Evolutionary conservation across 1,140 invertebrate genomes (phyloP).

Genomic region (Ips nitidus): DNA sequence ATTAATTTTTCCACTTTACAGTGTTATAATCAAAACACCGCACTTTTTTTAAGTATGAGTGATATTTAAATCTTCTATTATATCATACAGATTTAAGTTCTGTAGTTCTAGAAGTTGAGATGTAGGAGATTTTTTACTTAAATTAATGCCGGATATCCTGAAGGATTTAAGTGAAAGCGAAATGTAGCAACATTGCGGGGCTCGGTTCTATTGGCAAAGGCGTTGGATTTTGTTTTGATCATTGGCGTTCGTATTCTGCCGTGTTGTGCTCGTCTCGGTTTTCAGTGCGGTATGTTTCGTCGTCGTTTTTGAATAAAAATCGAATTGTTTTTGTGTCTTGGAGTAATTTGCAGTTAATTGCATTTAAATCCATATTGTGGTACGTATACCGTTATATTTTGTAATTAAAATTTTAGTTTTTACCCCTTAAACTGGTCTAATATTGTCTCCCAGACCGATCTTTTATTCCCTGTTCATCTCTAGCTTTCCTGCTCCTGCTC

Average conservation of each 20-base stretch:
- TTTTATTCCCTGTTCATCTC: not conserved
- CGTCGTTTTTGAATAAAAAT: slow-evolving; percentile 1
- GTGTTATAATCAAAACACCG: too few species aligned
- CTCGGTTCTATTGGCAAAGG: slow-evolving; percentile 27
- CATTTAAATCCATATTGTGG: not conserved
- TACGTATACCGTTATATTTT: not conserved
- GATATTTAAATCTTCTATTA: too few species aligned
- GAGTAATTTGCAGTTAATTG: slow-evolving; percentile 6
- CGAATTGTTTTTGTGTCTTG: slow-evolving; percentile 23
- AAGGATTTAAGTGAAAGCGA: too few species aligned
- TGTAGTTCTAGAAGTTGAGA: too few species aligned
- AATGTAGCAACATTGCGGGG: slow-evolving; percentile 1
- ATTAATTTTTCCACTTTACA: too few species aligned
- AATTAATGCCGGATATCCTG: too few species aligned
- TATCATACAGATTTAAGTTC: too few species aligned
- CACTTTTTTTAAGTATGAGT: too few species aligned
- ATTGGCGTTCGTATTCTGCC: slow-evolving; percentile 28
- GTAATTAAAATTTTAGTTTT: slow-evolving; percentile 1
- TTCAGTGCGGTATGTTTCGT: slow-evolving; percentile 14
- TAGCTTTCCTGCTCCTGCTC: not conserved
- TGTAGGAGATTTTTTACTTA: too few species aligned
- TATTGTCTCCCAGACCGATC: slow-evolving; percentile 5
- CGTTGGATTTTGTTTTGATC: slow-evolving; percentile 36
- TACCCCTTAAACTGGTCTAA: not conserved
- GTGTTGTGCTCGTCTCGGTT: slow-evolving; percentile 9